phyloP scores from a whole-genome alignment of 2,888 invertebrate species.

The Ophion obscuratus region DNA sequence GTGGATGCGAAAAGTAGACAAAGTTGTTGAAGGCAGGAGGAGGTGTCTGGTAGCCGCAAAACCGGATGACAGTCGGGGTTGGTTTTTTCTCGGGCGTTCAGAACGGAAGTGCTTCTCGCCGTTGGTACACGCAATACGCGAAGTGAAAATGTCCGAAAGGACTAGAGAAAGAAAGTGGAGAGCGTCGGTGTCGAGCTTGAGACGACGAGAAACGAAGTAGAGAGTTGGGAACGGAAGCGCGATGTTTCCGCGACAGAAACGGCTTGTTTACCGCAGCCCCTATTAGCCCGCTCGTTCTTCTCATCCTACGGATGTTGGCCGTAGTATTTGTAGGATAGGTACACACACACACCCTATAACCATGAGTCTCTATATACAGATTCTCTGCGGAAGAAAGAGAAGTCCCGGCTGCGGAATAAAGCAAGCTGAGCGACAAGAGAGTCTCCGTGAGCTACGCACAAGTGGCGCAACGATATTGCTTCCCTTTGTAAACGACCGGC shows the following conservation, averaged over 20 bases:
- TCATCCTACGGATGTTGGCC: conserved; percentile 11
- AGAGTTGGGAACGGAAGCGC: conserved; percentile 55
- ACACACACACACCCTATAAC: conserved; percentile 1
- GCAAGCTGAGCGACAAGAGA: conserved; percentile 50
- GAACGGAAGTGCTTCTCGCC: conserved; percentile 51
- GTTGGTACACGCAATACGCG: conserved; percentile 30
- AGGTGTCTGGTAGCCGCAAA: conserved; percentile 34
- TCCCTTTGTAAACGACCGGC: conserved; percentile 76
- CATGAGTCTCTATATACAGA: background rate
- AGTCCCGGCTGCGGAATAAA: conserved; percentile 37
- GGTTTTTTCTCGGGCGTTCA: conserved; percentile 32
- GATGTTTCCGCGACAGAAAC: conserved; percentile 75
- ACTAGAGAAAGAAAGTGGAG: conserved; percentile 50
- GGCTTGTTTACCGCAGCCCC: conserved; percentile 79
- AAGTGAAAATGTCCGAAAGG: conserved; percentile 49
- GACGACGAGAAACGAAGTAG: conserved; percentile 39
- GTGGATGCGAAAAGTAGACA: conserved; percentile 53
- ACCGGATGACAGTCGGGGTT: conserved; percentile 51
- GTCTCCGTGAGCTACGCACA: conserved; percentile 64
- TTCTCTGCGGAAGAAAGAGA: conserved; percentile 1
- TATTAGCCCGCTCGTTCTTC: conserved; percentile 75
- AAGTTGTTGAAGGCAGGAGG: conserved; percentile 62
- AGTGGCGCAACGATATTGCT: conserved; percentile 79
- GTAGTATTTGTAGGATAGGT: conserved; percentile 25
- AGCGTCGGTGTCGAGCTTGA: conserved; percentile 45